These are phyloP conservation scores for Peromyscus maniculatus DNA, from an alignment of 2,113 vertebrate species.

Conservation along the genomic window DNA sequence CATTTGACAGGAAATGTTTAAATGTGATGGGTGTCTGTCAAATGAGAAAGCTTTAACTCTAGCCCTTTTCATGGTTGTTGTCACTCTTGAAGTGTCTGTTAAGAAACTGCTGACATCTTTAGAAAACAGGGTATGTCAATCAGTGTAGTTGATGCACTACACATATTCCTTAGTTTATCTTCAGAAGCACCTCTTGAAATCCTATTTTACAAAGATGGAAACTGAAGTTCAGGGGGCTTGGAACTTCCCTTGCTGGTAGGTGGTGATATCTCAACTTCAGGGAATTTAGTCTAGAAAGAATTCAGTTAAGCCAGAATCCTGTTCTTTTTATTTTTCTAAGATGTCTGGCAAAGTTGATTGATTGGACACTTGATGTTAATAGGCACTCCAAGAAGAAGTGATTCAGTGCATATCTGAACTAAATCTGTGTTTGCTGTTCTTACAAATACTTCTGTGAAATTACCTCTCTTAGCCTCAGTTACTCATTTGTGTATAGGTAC, in stretches of 20 bases:
- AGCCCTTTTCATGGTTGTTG: not conserved
- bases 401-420: not conserved
- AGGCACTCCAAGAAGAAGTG: not conserved
- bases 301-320: not conserved
- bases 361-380: not conserved
- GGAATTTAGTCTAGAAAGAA: not conserved
- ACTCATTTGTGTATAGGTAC: not conserved
- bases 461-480: not conserved
- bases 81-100: not conserved
- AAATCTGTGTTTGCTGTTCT: not conserved
- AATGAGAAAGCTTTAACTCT: not conserved
- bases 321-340: conserved; percentile 8
- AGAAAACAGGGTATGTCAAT: not conserved
- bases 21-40: not conserved
- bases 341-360: not conserved
- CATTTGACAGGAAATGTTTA: not conserved
- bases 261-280: not conserved
- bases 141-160: not conserved
- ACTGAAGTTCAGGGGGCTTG: not conserved
- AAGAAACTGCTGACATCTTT: not conserved
- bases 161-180: not conserved
- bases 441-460: not conserved
- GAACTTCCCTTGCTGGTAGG: not conserved
- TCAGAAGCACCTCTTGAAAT: not conserved
- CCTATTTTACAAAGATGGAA: not conserved